phyloP scores from a whole-genome alignment of 2,888 invertebrate species.

The Panopea generosa region DNA sequence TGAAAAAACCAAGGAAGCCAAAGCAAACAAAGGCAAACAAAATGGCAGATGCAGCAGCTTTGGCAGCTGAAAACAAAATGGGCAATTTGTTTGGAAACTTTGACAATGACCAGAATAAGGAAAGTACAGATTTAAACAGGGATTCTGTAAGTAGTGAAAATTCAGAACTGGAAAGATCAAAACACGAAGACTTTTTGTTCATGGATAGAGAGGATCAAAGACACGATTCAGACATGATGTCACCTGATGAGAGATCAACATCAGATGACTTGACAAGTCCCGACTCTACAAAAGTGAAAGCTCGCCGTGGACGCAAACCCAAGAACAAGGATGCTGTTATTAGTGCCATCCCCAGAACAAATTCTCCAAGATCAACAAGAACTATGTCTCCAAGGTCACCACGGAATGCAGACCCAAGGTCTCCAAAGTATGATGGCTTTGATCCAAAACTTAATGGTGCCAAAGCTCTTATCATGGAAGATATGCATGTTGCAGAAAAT shows the following conservation, averaged over 20 bases:
- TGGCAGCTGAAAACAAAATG: conserved; percentile 57
- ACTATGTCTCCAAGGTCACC: conserved; percentile 69
- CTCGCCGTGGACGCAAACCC: conserved; percentile 68
- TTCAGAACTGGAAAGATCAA: conserved; percentile 54
- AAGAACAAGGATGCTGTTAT: conserved; percentile 74
- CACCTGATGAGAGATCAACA: conserved; percentile 63
- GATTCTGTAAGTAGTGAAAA: conserved; percentile 61
- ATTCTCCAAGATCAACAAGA: conserved; percentile 68
- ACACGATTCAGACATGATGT: conserved; percentile 64
- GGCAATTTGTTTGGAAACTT: conserved; percentile 54
- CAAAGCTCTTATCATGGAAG: conserved; percentile 33
- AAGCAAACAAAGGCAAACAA: conserved; percentile 50
- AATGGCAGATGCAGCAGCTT: conserved; percentile 50
- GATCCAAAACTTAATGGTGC: conserved; percentile 53
- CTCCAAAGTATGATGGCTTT: conserved; percentile 46
- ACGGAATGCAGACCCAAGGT: conserved; percentile 55
- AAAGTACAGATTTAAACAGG: conserved; percentile 48
- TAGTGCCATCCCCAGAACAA: conserved; percentile 67
- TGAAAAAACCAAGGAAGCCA: conserved; percentile 51
- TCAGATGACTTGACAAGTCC: conserved; percentile 56
- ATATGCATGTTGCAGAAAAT: conserved; percentile 27
- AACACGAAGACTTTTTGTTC: conserved; percentile 59
- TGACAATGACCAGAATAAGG: conserved; percentile 41
- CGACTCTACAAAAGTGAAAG: conserved; percentile 50
- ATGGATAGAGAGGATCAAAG: conserved; percentile 63